phyloP scores from a whole-genome alignment of 2,888 invertebrate genomes.

The Meliscaeva auricollis region DNA sequence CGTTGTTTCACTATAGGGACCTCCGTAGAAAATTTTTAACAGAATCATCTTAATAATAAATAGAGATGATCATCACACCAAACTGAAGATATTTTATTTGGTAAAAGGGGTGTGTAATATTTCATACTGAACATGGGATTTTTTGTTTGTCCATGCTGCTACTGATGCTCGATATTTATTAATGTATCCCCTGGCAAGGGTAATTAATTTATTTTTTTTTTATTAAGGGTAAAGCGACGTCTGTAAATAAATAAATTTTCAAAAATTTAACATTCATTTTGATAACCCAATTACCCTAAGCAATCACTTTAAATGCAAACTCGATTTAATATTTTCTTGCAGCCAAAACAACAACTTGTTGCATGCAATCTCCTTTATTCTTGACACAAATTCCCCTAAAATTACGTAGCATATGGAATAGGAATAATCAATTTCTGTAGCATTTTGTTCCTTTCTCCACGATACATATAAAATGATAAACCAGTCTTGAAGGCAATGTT shows the following conservation, averaged over 20 bases:
- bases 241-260: too few relatives aligned
- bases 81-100: neutral
- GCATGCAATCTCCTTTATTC: neutral
- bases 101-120: constrained; percentile 58
- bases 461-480: constrained; percentile 21
- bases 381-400: neutral
- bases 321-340: neutral
- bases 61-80: constrained; percentile 19
- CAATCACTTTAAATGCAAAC: neutral
- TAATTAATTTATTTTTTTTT: constrained; percentile 49
- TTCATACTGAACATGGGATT: constrained; percentile 33
- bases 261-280: too few relatives aligned
- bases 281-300: neutral
- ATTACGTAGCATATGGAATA: constrained; percentile 18
- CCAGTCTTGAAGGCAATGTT: constrained; percentile 22
- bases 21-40: constrained; percentile 53
- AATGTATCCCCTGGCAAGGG: constrained; percentile 37
- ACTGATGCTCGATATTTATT: constrained; percentile 21
- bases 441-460: constrained; percentile 24
- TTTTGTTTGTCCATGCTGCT: constrained; percentile 30
- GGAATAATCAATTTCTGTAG: constrained; percentile 14
- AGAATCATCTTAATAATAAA: constrained; percentile 26
- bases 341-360: constrained; percentile 22
- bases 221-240: too few relatives aligned
- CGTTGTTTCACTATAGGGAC: constrained; percentile 20